These are phyloP conservation scores for Pangasius larnaudii DNA, from an alignment of 2,797 vertebrate species.

Conservation along the genomic window DNA sequence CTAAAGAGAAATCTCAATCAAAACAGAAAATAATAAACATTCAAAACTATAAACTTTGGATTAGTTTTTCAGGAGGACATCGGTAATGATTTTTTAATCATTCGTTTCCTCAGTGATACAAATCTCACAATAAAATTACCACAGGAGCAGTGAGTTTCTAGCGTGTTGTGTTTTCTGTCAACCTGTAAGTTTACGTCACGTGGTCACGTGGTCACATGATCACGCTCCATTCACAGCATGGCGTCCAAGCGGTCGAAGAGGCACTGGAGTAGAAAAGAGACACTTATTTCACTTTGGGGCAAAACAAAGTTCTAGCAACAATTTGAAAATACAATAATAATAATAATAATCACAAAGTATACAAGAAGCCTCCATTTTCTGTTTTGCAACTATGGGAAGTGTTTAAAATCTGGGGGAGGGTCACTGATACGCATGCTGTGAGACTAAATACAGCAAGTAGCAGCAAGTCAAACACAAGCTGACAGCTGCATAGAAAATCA, in stretches of 20 bases:
- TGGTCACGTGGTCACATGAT: neutral
- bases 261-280: neutral
- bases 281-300: neutral
- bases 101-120: neutral
- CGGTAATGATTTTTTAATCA: neutral
- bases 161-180: neutral
- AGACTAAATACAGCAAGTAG: neutral
- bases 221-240: neutral
- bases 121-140: neutral
- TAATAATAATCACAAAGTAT: neutral
- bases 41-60: neutral
- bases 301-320: neutral
- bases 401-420: neutral
- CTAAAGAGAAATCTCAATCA: slow-evolving; percentile 2
- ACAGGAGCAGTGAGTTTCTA: neutral
- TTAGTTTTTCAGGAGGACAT: neutral
- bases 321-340: neutral
- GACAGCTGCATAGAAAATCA: neutral
- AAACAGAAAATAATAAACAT: neutral
- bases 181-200: neutral
- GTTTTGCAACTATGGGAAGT: neutral
- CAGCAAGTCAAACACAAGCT: neutral
- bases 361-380: neutral
- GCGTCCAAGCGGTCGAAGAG: neutral
- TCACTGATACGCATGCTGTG: neutral